Evolutionary conservation across 2,888 invertebrate genomes (phyloP), one percentile per base, ranked within the genome.

Genomic region (Pristionchus mayeri): DNA sequence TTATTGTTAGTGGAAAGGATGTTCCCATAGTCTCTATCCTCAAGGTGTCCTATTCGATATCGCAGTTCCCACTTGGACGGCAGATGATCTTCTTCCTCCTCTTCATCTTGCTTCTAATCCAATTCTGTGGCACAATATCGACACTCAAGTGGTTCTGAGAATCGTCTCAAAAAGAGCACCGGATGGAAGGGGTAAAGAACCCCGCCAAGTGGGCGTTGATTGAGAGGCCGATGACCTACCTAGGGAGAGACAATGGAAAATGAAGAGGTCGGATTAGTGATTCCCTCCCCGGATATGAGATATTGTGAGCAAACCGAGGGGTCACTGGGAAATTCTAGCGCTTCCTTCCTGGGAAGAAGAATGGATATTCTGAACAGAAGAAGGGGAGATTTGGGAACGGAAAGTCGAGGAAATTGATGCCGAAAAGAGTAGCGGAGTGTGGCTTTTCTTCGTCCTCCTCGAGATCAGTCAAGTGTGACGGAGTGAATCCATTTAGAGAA

Each of bases 71-170:
- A 40, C 71, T 40, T 3, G n/a, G n/a, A n/a, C n/a, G n/a, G n/a
- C 71, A n/a, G 37, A 40, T 71, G 34, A 71, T 71, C 71, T 40
- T n/a, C 40, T 44, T 44, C 54, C 21, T n/a, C n/a, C 54, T 44
- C 71, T 30, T 71, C n/a, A n/a, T n/a, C n/a, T n/a, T n/a, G n/a
- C n/a, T n/a, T n/a, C 71, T 71, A 71, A 71, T 71, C 71, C 71
- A 40, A 71, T 71, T 44, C 40, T n/a, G 71, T 44, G 63, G 9
- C 71, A 71, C 71, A 71, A 71, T 71, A 71, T 71, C 63, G 63
- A 34, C 21, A 3, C 71, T 71, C 71, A 71, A 71, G 71, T 71
- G 40, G n/a, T 7, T 71, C n/a, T 71, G 40, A 40, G 71, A 71
- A 71, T 71, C 71, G 37, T 44, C 71, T 21, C 63, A 71, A 71